Evolutionary conservation across 2,113 vertebrate genomes (phyloP).

Genomic region (Morone saxatilis): DNA sequence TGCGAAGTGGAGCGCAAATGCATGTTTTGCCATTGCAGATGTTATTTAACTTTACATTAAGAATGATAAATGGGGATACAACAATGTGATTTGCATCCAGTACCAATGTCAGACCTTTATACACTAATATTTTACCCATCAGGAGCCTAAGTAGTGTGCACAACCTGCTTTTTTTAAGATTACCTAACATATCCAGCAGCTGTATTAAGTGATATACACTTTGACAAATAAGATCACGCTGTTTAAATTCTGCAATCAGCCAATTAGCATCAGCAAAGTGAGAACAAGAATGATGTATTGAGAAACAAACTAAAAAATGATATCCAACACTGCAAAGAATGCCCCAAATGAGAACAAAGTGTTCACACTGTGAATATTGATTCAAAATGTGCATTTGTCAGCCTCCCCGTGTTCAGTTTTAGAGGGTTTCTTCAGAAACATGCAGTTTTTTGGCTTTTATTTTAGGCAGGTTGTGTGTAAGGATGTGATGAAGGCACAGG

Average conservation of each 20-base stretch:
- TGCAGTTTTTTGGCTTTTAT: neutral
- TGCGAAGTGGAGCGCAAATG: neutral
- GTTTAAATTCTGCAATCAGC: neutral
- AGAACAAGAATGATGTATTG: neutral
- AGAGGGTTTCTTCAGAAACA: neutral
- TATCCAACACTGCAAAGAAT: too few relatives aligned
- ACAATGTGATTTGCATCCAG: too few relatives aligned
- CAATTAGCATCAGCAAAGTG: neutral
- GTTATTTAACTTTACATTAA: too few relatives aligned
- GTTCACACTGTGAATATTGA: neutral
- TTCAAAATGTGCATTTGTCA: neutral
- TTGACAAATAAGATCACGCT: neutral
- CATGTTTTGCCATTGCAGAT: neutral
- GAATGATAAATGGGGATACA: too few relatives aligned
- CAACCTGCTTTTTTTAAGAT: neutral
- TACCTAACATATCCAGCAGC: neutral
- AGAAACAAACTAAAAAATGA: neutral
- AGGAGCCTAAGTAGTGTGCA: neutral
- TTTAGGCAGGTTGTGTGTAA: neutral
- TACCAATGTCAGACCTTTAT: neutral
- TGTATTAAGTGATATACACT: neutral
- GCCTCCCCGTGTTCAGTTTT: neutral
- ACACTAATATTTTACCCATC: neutral
- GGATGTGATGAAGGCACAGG: neutral
- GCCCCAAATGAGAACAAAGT: neutral